phyloP scores from a whole-genome alignment of 37 sponge, comb jelly and placozoan genomes.

The Eunapius fragilis region DNA sequence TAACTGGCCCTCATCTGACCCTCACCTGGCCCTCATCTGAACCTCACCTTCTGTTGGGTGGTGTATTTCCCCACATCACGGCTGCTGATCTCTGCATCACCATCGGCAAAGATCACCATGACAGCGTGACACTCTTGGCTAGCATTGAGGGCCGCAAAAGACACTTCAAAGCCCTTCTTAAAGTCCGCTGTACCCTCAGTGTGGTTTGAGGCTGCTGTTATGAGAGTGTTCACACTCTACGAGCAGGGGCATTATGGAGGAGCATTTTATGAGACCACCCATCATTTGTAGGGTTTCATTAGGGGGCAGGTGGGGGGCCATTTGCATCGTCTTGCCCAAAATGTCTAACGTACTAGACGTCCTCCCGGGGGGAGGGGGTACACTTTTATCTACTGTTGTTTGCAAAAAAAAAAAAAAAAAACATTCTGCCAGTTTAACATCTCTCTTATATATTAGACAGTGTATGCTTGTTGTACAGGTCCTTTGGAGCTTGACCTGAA shows the following conservation, averaged over 20 bases:
- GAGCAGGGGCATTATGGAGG: neutral
- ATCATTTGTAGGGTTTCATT: no score
- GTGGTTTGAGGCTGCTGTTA: neutral
- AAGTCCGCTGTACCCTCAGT: neutral
- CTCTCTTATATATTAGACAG: no score
- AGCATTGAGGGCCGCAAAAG: neutral
- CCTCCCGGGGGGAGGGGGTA: no score
- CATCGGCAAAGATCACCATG: conserved; percentile 34
- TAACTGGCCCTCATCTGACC: neutral
- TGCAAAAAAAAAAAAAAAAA: no score
- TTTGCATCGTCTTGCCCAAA: no score
- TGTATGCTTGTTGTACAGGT: no score
- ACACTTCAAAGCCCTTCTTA: neutral
- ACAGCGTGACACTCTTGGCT: conserved; percentile 21
- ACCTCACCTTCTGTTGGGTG: neutral
- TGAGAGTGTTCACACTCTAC: neutral
- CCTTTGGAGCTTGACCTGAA: no score
- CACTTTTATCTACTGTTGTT: no score
- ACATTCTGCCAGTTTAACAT: no score
- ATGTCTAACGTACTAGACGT: no score
- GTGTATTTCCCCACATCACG: neutral
- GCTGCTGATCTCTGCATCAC: neutral
- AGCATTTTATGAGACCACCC: no score
- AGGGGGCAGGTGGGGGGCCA: no score
- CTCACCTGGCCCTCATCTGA: neutral